Evolutionary conservation across 2,113 vertebrate species (phyloP), one percentile per base, ranked within the genome.

Genomic region (Pionites leucogaster): DNA sequence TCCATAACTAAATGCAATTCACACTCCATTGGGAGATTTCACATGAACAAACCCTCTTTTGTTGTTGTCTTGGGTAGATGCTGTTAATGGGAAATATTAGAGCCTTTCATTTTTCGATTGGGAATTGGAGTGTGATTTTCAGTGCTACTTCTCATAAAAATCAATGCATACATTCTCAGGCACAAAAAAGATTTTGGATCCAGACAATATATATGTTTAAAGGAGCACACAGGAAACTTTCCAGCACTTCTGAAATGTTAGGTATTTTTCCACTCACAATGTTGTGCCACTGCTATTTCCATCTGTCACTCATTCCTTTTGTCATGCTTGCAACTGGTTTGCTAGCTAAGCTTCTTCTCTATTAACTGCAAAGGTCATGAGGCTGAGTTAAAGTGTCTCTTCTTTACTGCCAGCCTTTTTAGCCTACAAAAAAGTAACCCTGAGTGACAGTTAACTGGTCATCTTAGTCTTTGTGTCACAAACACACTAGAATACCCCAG

Each of bases 241-340:
- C 42, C 70, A 64, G 18, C 70, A 85, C 39, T 95, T 74, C 50
- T 86, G 55, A 88, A 91, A 50, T 78, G 39, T 50, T 85, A 57
- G 55, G 81, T 93, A 83, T 75, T 95, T 95, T 95, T 93, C 83
- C 69, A 82, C 82, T 84, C 72, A 74, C 50, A 81, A 8, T 86
- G 64, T 90, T 80, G 47, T 86, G 29, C 46, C 64, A 75, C 91
- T 55, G 80, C 55, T 86, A 35, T 37, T 70, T 65, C 68, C 33
- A 39, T 41, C 39, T 52, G 62, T 94, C 91, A 90, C 65, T 93
- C 78, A 92, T 88, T 93, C 88, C 52, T 89, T 44, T 81, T 17
- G 31, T 3, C 52, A 28, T 19, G 39, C 49, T 84, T 90, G 41
- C 29, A 76, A 72, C 29, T 28, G 14, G 37, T 86, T 91, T 83